A percentile compares a stretch with the other conserved stretches of the same genome.
phyloP scores from a whole-genome alignment of 1,140 invertebrate species.

The Drosophila grimshawi region DNA sequence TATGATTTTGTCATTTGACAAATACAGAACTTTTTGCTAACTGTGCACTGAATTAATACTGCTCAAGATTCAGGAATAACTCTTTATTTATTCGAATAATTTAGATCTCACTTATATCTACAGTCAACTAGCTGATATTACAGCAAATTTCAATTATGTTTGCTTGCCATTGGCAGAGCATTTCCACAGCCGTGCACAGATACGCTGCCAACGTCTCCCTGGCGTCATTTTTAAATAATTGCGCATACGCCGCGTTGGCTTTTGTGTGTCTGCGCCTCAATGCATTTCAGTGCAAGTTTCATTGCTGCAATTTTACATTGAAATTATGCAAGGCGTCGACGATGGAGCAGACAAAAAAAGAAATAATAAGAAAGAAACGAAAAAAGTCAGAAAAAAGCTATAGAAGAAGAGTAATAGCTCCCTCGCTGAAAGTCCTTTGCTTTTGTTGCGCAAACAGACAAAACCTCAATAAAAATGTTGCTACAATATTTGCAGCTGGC shows the following conservation, averaged over 20 bases:
- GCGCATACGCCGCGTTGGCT: slow-evolving; percentile 78
- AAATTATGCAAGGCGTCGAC: slow-evolving; percentile 69
- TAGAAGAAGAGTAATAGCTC: slow-evolving; percentile 42
- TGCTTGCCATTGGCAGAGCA: slow-evolving; percentile 30
- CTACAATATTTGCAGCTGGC: slow-evolving; percentile 79
- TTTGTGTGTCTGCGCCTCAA: slow-evolving; percentile 67
- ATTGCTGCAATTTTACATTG: slow-evolving; percentile 74
- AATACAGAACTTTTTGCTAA: too few species aligned
- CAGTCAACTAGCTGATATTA: neutral
- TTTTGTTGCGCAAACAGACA: slow-evolving; percentile 79
- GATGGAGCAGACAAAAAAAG: slow-evolving; percentile 34
- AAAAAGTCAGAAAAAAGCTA: slow-evolving; percentile 32
- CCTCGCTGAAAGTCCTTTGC: slow-evolving; percentile 43
- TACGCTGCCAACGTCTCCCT: neutral
- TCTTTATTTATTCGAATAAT: neutral
- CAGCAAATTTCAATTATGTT: slow-evolving; percentile 23
- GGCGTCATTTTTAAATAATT: slow-evolving; percentile 68
- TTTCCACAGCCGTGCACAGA: slow-evolving; percentile 8
- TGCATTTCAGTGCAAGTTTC: slow-evolving; percentile 72
- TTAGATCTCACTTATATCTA: neutral
- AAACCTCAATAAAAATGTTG: slow-evolving; percentile 82
- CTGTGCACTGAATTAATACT: neutral
- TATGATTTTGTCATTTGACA: neutral
- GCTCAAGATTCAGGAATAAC: neutral
- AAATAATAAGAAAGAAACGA: slow-evolving; percentile 4